phyloP scores from a whole-genome alignment of 2,888 invertebrate genomes.

The Lobophora halterata region DNA sequence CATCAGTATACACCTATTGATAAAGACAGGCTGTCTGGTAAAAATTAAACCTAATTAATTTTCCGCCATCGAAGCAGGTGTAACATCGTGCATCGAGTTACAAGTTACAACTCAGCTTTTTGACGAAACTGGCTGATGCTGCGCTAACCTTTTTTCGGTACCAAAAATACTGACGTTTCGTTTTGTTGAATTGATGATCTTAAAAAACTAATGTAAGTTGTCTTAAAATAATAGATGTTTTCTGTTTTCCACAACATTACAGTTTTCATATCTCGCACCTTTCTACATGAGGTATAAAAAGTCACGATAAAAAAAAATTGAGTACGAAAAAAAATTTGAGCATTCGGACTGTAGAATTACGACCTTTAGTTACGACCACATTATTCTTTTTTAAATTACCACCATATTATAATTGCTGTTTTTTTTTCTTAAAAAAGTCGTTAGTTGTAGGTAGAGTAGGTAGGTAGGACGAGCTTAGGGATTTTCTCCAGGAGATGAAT shows the following conservation, averaged over 20 bases:
- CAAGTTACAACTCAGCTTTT: constrained; percentile 32
- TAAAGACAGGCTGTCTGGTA: constrained; percentile 30
- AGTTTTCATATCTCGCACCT: no score
- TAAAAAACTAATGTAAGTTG: no score
- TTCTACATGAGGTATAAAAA: no score
- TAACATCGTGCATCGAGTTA: constrained; percentile 32
- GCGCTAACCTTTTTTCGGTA: constrained; percentile 20
- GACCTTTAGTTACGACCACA: no score
- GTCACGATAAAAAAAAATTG: no score
- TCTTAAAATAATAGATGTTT: no score
- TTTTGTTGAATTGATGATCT: neutral
- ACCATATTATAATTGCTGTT: no score
- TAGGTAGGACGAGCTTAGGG: neutral
- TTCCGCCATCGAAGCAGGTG: constrained; percentile 26
- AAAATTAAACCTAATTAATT: constrained; percentile 17
- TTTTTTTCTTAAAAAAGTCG: no score
- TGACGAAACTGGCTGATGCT: constrained; percentile 29
- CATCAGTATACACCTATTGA: constrained; percentile 13
- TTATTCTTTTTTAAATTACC: no score
- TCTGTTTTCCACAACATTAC: no score
- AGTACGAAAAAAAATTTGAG: no score
- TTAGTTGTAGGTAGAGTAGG: constrained; percentile 1
- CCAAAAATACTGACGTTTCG: constrained; percentile 3
- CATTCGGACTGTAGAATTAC: no score
- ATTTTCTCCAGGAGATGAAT: constrained; percentile 4